Base-by-base conservation (phyloP, 2,797 vertebrate species). In the Margarornis squamiger region DNA sequence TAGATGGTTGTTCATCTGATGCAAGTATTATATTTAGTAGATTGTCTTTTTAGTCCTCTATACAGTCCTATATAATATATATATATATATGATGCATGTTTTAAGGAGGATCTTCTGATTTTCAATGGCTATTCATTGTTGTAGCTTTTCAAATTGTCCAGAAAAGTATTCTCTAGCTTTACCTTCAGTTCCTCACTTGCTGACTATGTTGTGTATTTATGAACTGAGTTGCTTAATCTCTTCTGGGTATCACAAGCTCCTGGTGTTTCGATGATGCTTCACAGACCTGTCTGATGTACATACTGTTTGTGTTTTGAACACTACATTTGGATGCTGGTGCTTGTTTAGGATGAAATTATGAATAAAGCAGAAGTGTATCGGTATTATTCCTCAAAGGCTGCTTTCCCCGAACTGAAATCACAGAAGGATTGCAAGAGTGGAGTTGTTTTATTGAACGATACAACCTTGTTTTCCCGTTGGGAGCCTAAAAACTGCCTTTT, bases 401-500 rank as follows among this genome's bases (percentile, higher is more conserved):
- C 77, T 96, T 96, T 92, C 84, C 30, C 66, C 61, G 92, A 91
- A 93, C 89, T 86, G 89, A 88, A 93, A 90, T 95, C 76, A 41
- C 84, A 78, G 91, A 93, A 94, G 93, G 82, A 88, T 71, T 96
- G 88, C 89, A 67, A 80, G 46, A 86, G 66, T 67, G 26, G 30
- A 6, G 65, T 93, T 85, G 74, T 93, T 97, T 96, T 96, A 95
- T 73, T 96, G 96, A 96, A 96, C 97, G 97, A 93, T 94, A 97
- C 92, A 94, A 86, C 86, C 43, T 93, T 77, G 61, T 59, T 87
- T 90, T 49, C 94, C 93, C 93, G 30, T 12, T 78, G 88, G 96
- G 95, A 95, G 90, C 76, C 96, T 96, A 84, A 97, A 97, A 96
- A 83, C 94, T 76, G 92, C 89, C 86, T 96, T 95, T 93, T 87